phyloP scores from a whole-genome alignment of 2,113 vertebrate genomes.

The Zosterops borbonicus region DNA sequence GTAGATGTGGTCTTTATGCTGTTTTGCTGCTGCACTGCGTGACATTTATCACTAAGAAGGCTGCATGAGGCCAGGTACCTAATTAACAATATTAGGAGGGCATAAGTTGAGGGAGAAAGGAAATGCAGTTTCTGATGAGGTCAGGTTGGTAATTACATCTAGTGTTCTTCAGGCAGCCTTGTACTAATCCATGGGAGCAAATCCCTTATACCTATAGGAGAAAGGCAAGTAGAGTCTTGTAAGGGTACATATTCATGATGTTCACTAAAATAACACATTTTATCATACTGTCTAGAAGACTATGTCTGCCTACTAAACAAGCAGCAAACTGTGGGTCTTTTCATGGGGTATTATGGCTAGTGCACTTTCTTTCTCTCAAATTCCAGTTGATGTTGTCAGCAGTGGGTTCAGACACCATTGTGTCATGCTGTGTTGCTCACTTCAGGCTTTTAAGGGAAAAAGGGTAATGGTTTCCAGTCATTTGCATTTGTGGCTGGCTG shows the following conservation, averaged over 20 bases:
- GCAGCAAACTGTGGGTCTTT: background rate
- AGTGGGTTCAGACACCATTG: background rate
- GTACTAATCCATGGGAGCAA: background rate
- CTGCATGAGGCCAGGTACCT: constrained; percentile 12
- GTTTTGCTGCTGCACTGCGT: constrained; percentile 1
- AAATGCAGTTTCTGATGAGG: constrained; percentile 39
- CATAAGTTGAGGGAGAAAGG: constrained; percentile 29
- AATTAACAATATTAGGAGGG: constrained; percentile 33
- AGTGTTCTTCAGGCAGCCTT: constrained; percentile 12
- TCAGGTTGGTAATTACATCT: constrained; percentile 33
- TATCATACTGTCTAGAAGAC: background rate
- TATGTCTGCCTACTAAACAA: background rate
- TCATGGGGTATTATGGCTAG: background rate
- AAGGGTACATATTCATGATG: background rate
- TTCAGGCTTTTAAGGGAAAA: background rate
- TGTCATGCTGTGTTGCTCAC: background rate
- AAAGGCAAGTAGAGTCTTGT: background rate
- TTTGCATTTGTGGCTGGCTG: background rate
- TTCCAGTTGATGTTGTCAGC: background rate
- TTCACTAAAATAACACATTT: background rate
- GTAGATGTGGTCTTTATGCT: background rate
- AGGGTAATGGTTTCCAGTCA: background rate
- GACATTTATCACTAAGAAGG: constrained; percentile 22
- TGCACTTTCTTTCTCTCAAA: background rate
- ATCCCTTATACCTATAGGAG: background rate